Percentiles rank a stretch among this genome's conserved stretches.
Evolutionary conservation across 2,888 invertebrate genomes (phyloP).

Genomic region (Tachystola acroxantha): DNA sequence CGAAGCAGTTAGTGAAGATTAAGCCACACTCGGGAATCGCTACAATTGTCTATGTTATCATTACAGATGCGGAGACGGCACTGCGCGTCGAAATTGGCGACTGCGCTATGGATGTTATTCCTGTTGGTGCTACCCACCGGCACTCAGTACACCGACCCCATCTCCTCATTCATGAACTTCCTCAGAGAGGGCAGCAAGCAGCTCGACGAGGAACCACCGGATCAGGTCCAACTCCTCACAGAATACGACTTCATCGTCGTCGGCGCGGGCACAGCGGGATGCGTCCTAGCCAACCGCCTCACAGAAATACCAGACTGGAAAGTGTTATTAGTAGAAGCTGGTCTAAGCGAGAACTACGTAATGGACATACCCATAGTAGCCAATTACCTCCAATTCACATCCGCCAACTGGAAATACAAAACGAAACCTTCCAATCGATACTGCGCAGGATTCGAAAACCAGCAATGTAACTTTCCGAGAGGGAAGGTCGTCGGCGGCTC

Average conservation of each 20-base stretch:
- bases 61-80: constrained; percentile 60
- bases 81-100: constrained; percentile 31
- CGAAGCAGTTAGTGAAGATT: no score
- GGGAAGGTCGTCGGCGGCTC: constrained; percentile 91
- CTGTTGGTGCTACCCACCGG: constrained; percentile 34
- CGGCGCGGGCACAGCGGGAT: constrained; percentile 90
- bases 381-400: constrained; percentile 83
- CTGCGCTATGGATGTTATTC: constrained; percentile 41
- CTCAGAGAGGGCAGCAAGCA: constrained; percentile 73
- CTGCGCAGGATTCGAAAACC: constrained; percentile 86
- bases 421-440: constrained; percentile 85
- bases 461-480: constrained; percentile 87
- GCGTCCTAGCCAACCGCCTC: constrained; percentile 85
- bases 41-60: not conserved
- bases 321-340: constrained; percentile 85
- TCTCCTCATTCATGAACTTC: constrained; percentile 74
- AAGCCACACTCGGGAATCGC: no score
- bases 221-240: constrained; percentile 61
- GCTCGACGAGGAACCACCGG: constrained; percentile 71
- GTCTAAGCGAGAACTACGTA: constrained; percentile 81
- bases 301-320: constrained; percentile 84
- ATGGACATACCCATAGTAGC: constrained; percentile 88
- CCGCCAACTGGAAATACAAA: constrained; percentile 89
- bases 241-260: constrained; percentile 88
- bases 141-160: constrained; percentile 46